Evolutionary conservation across 2,113 vertebrate species (phyloP), one percentile per base, ranked within the genome.

Genomic region (Otocyon megalotis): DNA sequence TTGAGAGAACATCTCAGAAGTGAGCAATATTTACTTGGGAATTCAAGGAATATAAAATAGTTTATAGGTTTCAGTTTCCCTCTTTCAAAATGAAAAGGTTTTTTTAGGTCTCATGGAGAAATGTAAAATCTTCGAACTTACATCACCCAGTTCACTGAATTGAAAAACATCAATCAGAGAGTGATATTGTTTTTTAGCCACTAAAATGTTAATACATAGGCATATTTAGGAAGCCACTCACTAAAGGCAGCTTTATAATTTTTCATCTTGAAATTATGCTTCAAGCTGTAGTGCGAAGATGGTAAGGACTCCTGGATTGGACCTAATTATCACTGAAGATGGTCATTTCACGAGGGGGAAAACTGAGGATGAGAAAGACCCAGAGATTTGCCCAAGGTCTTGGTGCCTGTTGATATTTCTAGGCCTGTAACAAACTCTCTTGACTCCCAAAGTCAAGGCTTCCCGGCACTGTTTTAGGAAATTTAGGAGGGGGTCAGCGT

Each of bases 201-300:
- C 24, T 65, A 84, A 65, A 94, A 79, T 92, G 22, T 58, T 88
- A 84, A 65, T 63, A 62, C 19, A 56, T 88, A 24, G 24, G 43
- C 32, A 65, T 65, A 50, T 35, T 50, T 58, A 58, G 35, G n/a
- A 77, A 90, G 90, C 35, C 56, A 2, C 26, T 93, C 32, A 60
- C n/a, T 62, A 74, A 24, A 71, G 54, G 5, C 5, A 92, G 56
- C 4, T 50, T 83, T 71, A 19, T 50, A 63, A 63, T 65, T 88
- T 77, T 91, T 92, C 8, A 74, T 72, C 35, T 7, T 88, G 30
- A 92, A 88, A 77, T 88, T 62, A 63, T 65, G 43, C 85, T 87
- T 95, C 30, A 60, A 58, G 32, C 24, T 94, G 8, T 58, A 65
- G 20, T 90, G 53, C 3, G 54, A 91, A 87, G 30, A 19, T 82